Conservation (phyloP, 2,888 invertebrate genomes). For the Portevinia maculata region DNA sequence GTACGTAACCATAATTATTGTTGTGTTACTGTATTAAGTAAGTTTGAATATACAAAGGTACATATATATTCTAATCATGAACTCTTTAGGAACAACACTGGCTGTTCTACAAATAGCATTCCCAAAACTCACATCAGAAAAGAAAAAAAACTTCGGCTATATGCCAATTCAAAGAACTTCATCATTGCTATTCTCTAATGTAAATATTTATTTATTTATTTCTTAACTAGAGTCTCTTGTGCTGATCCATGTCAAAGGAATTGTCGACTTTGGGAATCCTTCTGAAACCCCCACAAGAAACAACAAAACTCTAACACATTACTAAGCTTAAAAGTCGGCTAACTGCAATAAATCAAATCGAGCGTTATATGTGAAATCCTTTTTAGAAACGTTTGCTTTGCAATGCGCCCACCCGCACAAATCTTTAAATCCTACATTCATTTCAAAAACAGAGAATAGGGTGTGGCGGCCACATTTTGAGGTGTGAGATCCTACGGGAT, state of each 20-base stretch:
- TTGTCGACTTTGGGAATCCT: constrained; percentile 26
- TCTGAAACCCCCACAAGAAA: neutral
- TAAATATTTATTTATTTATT: neutral
- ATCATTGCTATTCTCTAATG: neutral
- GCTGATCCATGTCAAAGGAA: constrained; percentile 8
- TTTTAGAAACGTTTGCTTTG: constrained; percentile 53
- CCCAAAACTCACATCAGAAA: too few species aligned
- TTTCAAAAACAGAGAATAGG: constrained; percentile 11
- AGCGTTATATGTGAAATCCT: constrained; percentile 56
- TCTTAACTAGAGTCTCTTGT: neutral
- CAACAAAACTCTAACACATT: constrained; percentile 30
- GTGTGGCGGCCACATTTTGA: neutral
- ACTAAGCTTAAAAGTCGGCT: constrained; percentile 34
- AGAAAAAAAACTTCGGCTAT: neutral
- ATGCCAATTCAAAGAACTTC: neutral
- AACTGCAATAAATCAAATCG: constrained; percentile 67
- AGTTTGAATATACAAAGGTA: too few species aligned
- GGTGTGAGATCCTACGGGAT: constrained; percentile 3
- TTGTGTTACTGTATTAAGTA: too few species aligned
- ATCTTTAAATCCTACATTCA: constrained; percentile 56
- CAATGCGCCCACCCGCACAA: constrained; percentile 22
- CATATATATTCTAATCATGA: too few species aligned
- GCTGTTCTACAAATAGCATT: too few species aligned
- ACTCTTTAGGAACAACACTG: too few species aligned
- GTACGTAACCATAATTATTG: too few species aligned